Evolutionary conservation across 2,888 invertebrate species (phyloP).

Genomic region (Oxyscelio sp.): DNA sequence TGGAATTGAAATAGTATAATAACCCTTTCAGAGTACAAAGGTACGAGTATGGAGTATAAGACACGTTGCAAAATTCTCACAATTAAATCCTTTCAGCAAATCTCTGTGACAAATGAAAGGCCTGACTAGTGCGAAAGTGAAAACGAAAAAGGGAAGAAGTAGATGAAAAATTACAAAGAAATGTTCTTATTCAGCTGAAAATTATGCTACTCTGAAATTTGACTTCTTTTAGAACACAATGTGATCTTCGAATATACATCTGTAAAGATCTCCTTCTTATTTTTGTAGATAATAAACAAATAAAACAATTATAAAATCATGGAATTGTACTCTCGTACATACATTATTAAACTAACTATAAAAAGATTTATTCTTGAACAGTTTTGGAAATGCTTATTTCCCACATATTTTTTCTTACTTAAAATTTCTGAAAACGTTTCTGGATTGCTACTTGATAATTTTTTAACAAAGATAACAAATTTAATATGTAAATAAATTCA

Average conservation of each 20-base stretch:
- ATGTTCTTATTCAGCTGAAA: slow-evolving; percentile 53
- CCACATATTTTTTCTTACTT: too few species aligned
- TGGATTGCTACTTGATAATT: too few species aligned
- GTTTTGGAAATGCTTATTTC: too few species aligned
- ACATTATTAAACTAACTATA: too few species aligned
- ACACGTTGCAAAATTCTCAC: slow-evolving; percentile 64
- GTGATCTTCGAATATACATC: slow-evolving; percentile 52
- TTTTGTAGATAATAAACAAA: slow-evolving; percentile 23
- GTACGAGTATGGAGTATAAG: slow-evolving; percentile 25
- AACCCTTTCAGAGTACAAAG: slow-evolving; percentile 34
- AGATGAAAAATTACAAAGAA: slow-evolving; percentile 64
- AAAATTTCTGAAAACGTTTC: too few species aligned
- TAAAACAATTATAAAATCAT: slow-evolving; percentile 29
- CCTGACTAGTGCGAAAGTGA: slow-evolving; percentile 44
- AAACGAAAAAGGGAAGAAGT: slow-evolving; percentile 48
- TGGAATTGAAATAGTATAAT: slow-evolving; percentile 29
- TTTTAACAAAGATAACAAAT: too few species aligned
- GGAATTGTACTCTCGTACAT: too few species aligned
- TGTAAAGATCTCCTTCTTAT: slow-evolving; percentile 32
- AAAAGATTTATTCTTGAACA: too few species aligned
- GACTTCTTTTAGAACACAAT: slow-evolving; percentile 45
- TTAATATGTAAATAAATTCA: too few species aligned
- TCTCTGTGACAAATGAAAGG: slow-evolving; percentile 67
- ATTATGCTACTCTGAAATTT: slow-evolving; percentile 46
- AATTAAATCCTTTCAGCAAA: slow-evolving; percentile 74